These are phyloP conservation scores for Choristoneura fumiferana DNA, from an alignment of 1,140 invertebrate species.

Conservation along the genomic window DNA sequence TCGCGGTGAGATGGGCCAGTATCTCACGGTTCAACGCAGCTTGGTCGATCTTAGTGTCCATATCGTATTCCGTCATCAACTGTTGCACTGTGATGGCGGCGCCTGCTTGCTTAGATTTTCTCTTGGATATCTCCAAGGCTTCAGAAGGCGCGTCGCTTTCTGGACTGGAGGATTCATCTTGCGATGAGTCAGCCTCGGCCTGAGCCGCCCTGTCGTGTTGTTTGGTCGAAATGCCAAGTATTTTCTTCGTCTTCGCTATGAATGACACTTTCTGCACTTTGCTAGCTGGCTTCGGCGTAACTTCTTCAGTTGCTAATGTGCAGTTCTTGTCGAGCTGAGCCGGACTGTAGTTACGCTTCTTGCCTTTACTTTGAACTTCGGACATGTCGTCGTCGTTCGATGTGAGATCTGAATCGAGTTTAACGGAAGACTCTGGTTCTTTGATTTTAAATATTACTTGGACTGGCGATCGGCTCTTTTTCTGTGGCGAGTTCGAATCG, in stretches of 20 bases:
- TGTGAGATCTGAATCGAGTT: constrained; percentile 37
- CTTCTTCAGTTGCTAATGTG: constrained; percentile 20
- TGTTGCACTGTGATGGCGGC: constrained; percentile 38
- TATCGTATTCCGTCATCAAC: constrained; percentile 35
- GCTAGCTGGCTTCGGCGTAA: constrained; percentile 51
- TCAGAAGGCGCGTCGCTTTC: constrained; percentile 12
- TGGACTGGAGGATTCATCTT: constrained; percentile 15
- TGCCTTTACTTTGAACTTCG: constrained; percentile 21
- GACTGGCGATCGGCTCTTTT: constrained; percentile 30
- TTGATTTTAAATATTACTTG: constrained; percentile 44
- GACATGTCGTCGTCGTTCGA: constrained; percentile 31
- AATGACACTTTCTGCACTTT: constrained; percentile 57
- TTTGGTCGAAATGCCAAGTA: neutral
- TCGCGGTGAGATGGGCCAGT: neutral
- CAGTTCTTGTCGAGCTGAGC: constrained; percentile 19
- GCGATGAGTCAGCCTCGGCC: neutral
- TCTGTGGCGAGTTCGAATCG: constrained; percentile 11
- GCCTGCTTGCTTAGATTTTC: constrained; percentile 14
- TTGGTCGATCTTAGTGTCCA: constrained; percentile 19
- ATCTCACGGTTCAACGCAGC: constrained; percentile 19
- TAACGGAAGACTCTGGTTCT: constrained; percentile 22
- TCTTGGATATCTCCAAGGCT: neutral
- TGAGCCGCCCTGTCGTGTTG: neutral
- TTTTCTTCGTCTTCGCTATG: neutral
- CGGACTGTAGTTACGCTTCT: constrained; percentile 50